A percentile compares a stretch with the other conserved stretches of the same genome.
Conservation (phyloP, 2,113 vertebrate genomes). For the Aplodontia rufa region DNA sequence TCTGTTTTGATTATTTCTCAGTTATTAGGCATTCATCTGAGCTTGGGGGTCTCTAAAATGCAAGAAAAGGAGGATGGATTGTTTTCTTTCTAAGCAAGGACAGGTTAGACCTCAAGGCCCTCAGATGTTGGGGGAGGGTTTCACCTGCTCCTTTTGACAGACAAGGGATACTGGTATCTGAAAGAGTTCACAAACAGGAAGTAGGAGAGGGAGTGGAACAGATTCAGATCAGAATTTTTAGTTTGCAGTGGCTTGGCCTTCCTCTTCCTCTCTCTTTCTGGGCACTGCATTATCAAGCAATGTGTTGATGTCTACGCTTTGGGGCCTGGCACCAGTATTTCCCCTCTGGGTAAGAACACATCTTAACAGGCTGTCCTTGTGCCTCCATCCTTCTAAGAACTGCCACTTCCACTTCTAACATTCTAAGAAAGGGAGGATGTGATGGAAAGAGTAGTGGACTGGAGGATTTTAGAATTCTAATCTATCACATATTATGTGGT, state of each 20-base stretch:
- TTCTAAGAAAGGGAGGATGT: not conserved
- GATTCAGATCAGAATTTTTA: not conserved
- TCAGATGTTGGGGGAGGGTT: not conserved
- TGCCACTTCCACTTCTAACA: not conserved
- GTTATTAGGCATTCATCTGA: not conserved
- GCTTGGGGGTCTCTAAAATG: not conserved
- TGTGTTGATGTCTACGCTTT: not conserved
- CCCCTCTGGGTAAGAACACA: not conserved
- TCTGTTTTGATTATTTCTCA: not conserved
- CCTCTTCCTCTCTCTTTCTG: not conserved
- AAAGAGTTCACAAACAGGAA: not conserved
- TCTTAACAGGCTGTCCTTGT: not conserved
- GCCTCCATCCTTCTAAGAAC: not conserved
- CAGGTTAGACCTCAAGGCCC: not conserved
- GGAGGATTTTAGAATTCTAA: slow-evolving; percentile 25
- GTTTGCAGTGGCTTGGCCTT: not conserved
- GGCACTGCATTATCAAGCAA: not conserved
- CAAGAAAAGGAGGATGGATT: not conserved
- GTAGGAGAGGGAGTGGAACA: not conserved
- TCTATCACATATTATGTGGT: not conserved
- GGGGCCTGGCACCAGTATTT: not conserved
- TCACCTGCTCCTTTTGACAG: not conserved
- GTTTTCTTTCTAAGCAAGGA: slow-evolving; percentile 29
- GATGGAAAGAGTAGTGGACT: not conserved
- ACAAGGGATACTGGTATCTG: not conserved